Evolutionary conservation across 1,140 invertebrate species (phyloP).

Genomic region (Pseudomyrmex dendroicus): DNA sequence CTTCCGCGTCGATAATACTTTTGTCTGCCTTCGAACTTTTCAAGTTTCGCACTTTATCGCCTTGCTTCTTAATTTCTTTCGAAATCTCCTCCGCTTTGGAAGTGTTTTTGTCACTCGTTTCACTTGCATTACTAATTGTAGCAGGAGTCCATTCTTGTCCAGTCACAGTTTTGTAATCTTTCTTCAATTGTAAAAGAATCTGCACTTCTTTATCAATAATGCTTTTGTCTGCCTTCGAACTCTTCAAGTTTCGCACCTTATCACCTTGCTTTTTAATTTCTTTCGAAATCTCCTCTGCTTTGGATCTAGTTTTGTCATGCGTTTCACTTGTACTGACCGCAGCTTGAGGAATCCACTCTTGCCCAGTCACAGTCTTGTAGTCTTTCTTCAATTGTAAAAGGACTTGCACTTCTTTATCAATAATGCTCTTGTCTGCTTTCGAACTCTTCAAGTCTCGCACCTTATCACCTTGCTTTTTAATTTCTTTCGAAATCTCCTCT

Average conservation of each 20-base stretch:
- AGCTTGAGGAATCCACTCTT: constrained; percentile 85
- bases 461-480: constrained; percentile 72
- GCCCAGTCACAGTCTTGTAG: constrained; percentile 91
- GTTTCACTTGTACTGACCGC: no score
- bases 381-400: constrained; percentile 91
- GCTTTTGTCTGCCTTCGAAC: background rate
- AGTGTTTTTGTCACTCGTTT: constrained; percentile 68
- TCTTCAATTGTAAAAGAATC: constrained; percentile 90
- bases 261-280: no score
- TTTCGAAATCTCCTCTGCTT: no score
- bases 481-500: constrained; percentile 76
- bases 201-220: constrained; percentile 65
- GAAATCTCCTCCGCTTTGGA: constrained; percentile 8
- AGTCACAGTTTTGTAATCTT: constrained; percentile 90
- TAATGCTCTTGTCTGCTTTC: constrained; percentile 76
- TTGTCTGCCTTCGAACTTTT: constrained; percentile 85
- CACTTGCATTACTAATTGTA: no score
- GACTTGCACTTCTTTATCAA: constrained; percentile 69
- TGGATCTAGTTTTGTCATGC: no score
- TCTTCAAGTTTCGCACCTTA: no score
- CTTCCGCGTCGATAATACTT: constrained; percentile 68
- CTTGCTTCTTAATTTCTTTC: constrained; percentile 66
- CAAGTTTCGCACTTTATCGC: constrained; percentile 76
- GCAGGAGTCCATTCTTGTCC: constrained; percentile 87
- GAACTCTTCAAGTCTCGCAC: constrained; percentile 83